Conservation (phyloP, 35 echinoderm and acorn worm genomes). For the Ophiothrix spiculata region DNA sequence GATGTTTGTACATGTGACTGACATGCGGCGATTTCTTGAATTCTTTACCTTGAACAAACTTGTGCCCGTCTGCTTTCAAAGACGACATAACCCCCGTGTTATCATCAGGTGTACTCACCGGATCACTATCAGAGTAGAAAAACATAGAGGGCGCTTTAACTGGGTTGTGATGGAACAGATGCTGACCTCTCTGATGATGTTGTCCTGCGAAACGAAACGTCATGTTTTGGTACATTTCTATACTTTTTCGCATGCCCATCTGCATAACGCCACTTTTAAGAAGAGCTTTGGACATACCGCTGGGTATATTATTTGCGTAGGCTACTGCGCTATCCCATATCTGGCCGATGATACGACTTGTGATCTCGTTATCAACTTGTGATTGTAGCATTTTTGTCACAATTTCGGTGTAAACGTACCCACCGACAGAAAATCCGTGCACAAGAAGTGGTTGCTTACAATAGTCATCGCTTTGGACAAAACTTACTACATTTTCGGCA, state of each 20-base stretch:
- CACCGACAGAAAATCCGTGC: conserved; percentile 80
- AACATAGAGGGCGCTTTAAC: conserved; percentile 71
- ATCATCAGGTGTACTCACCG: conserved; percentile 32
- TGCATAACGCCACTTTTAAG: conserved; percentile 35
- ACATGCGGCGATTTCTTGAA: conserved; percentile 84
- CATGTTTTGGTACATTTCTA: conserved; percentile 29
- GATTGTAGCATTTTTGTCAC: conserved; percentile 54
- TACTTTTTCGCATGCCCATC: conserved; percentile 14
- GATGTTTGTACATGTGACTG: conserved; percentile 74
- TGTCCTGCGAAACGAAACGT: conserved; percentile 42
- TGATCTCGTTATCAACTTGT: conserved; percentile 51
- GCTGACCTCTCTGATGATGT: conserved; percentile 52
- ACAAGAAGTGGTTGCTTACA: conserved; percentile 64
- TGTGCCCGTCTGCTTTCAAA: conserved; percentile 42
- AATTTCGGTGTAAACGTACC: conserved; percentile 79
- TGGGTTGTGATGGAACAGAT: conserved; percentile 59
- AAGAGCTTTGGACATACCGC: conserved; percentile 60
- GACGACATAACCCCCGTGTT: conserved; percentile 38
- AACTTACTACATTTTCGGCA: conserved; percentile 66
- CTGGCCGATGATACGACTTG: conserved; percentile 66
- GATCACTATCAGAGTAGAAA: conserved; percentile 80
- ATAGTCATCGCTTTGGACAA: conserved; percentile 54
- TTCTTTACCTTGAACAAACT: conserved; percentile 55
- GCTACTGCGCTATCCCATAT: conserved; percentile 73
- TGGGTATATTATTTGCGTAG: conserved; percentile 59